A percentile compares a stretch with the other conserved stretches of the same genome.
phyloP scores from a whole-genome alignment of 1,140 invertebrate genomes.

The Leguminivora glycinivorella region DNA sequence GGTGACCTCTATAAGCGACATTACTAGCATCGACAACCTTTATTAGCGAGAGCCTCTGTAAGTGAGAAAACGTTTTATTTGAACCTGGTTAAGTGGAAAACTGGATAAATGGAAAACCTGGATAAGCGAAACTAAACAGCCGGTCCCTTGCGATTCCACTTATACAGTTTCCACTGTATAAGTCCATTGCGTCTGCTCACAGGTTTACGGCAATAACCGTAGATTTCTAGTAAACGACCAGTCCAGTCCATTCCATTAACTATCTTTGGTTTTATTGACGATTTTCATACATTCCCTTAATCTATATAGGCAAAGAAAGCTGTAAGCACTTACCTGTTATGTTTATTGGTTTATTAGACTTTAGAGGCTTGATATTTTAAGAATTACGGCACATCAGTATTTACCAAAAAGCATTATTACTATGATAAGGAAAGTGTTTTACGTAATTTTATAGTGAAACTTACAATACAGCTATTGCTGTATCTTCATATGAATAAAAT shows the following conservation, averaged over 20 bases:
- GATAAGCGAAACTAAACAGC: too few species aligned
- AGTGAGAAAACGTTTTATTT: too few species aligned
- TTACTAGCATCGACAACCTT: too few species aligned
- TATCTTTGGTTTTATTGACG: constrained; percentile 9
- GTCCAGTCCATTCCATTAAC: constrained; percentile 9
- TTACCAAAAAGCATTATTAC: neutral
- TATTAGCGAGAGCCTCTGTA: too few species aligned
- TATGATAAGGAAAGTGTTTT: neutral
- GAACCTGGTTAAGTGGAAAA: too few species aligned
- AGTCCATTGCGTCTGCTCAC: neutral
- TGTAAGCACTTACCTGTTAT: constrained; percentile 10
- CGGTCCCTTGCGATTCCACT: too few species aligned
- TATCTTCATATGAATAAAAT: too few species aligned
- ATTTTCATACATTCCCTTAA: constrained; percentile 6
- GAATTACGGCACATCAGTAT: neutral
- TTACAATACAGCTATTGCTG: too few species aligned
- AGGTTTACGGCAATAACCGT: neutral
- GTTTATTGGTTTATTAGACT: neutral
- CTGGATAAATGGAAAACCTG: too few species aligned
- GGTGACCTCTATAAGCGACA: too few species aligned
- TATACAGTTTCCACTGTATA: too few species aligned
- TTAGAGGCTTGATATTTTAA: neutral
- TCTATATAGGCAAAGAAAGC: constrained; percentile 14
- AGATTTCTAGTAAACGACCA: constrained; percentile 10
- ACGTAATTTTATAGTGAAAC: neutral